Conservation (phyloP, 2,797 vertebrate species). For the Onychomys torridus region DNA sequence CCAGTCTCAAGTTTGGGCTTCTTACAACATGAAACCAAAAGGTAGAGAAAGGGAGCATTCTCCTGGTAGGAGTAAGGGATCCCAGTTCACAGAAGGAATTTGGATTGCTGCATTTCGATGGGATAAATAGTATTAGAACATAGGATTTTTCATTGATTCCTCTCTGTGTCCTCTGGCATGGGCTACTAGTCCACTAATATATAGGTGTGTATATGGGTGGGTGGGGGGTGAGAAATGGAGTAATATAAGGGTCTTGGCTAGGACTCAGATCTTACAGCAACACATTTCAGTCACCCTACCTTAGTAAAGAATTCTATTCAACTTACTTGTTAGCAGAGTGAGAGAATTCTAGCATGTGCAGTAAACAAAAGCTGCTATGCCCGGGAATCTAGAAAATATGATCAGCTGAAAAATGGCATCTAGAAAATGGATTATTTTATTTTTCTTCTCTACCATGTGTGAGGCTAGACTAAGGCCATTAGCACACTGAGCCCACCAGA, state of each 20-base stretch:
- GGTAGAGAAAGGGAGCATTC: neutral
- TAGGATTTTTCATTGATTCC: neutral
- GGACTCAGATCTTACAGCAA: neutral
- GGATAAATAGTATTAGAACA: neutral
- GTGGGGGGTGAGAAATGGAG: neutral
- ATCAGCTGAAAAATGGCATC: neutral
- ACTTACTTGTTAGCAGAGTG: neutral
- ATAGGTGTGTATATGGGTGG: too few species aligned
- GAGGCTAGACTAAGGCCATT: neutral
- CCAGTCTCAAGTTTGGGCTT: neutral
- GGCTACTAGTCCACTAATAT: neutral
- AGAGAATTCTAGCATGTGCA: neutral
- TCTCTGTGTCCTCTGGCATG: neutral
- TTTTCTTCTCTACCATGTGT: neutral
- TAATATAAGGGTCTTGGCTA: neutral
- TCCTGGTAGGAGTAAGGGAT: neutral
- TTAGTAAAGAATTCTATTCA: neutral
- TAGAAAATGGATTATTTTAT: slow-evolving; percentile 7
- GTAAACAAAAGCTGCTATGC: neutral
- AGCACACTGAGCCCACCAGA: neutral
- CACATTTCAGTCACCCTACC: neutral
- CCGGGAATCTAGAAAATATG: neutral
- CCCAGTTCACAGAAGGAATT: neutral
- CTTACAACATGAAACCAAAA: neutral
- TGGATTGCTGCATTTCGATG: neutral